Evolutionary conservation across 2,888 invertebrate genomes (phyloP).

Genomic region (Amorpha juglandis): DNA sequence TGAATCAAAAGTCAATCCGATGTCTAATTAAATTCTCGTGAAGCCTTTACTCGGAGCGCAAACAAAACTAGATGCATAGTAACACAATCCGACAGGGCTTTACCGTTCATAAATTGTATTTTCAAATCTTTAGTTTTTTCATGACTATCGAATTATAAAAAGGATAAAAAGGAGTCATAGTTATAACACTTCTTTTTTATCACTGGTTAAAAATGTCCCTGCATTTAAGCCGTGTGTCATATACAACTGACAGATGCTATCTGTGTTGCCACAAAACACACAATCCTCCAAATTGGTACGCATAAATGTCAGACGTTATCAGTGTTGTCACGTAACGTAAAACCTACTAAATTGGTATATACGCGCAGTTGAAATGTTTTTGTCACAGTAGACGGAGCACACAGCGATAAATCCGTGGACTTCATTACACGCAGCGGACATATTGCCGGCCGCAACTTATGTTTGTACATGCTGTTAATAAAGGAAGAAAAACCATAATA

Average conservation of each 20-base stretch:
- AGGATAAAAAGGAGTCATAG: background rate
- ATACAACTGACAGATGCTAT: constrained; percentile 1
- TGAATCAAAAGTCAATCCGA: too few species aligned
- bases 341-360: constrained; percentile 21
- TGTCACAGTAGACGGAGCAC: constrained; percentile 1
- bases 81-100: too few species aligned
- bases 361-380: background rate
- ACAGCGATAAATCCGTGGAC: constrained; percentile 16
- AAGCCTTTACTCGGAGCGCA: too few species aligned
- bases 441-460: constrained; percentile 10
- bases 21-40: too few species aligned
- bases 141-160: too few species aligned
- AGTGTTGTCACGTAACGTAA: constrained; percentile 10
- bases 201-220: background rate
- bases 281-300: constrained; percentile 8
- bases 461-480: constrained; percentile 13
- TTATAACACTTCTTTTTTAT: background rate
- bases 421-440: constrained; percentile 17
- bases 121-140: too few species aligned
- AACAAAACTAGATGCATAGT: too few species aligned
- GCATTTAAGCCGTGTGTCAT: background rate
- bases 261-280: constrained; percentile 4
- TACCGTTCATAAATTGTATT: too few species aligned
- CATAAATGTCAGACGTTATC: constrained; percentile 15
- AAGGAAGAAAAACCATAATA: constrained; percentile 4